phyloP scores from a whole-genome alignment of 2,888 invertebrate species.

The Cryptops parisi region DNA sequence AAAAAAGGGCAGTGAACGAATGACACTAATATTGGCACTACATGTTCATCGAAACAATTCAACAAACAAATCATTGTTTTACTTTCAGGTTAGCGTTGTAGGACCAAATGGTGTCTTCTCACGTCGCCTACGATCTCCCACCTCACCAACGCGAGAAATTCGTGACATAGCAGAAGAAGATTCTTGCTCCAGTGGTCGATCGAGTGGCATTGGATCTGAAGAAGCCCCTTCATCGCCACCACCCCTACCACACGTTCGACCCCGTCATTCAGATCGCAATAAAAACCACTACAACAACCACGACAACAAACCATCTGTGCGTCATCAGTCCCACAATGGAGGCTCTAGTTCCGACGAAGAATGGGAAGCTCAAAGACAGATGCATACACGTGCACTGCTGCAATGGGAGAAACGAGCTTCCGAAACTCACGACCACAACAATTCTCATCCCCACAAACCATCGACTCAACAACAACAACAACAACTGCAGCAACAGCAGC shows the following conservation, averaged over 20 bases:
- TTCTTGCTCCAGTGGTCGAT: slow-evolving; percentile 62
- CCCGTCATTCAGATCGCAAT: background rate
- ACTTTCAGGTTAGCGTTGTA: slow-evolving; percentile 27
- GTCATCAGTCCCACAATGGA: too few relatives aligned
- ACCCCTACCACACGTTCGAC: slow-evolving; percentile 6
- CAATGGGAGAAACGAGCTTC: background rate
- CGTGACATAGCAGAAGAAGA: background rate
- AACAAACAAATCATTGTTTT: too few relatives aligned
- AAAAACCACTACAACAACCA: too few relatives aligned
- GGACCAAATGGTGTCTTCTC: slow-evolving; percentile 16
- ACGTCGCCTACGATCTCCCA: slow-evolving; percentile 9
- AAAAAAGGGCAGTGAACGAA: too few relatives aligned
- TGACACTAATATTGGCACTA: too few relatives aligned
- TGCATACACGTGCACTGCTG: background rate
- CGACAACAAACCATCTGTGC: background rate
- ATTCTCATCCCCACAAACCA: background rate
- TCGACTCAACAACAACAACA: background rate
- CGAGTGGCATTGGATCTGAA: slow-evolving; percentile 78
- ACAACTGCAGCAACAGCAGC: background rate
- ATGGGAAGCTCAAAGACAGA: slow-evolving; percentile 10
- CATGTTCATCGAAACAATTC: too few relatives aligned
- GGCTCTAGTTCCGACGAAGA: slow-evolving; percentile 11
- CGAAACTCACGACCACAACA: background rate
- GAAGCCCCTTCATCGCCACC: slow-evolving; percentile 46
- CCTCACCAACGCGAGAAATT: too few relatives aligned